phyloP scores from a whole-genome alignment of 2,113 vertebrate species.

The Hucho hucho region DNA sequence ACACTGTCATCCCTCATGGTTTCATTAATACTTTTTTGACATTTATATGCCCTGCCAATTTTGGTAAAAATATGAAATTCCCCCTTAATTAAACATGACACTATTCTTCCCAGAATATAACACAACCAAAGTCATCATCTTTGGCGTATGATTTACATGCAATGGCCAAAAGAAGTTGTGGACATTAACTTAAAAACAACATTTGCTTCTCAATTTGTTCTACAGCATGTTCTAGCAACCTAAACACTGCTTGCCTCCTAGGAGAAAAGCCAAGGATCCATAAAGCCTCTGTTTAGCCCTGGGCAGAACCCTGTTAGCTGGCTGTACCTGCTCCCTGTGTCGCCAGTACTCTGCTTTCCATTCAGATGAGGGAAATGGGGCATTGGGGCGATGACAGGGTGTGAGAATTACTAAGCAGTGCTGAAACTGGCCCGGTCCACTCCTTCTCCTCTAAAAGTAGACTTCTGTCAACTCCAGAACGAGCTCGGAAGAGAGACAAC shows the following conservation, averaged over 20 bases:
- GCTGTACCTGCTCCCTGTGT: not conserved
- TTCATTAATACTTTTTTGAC: slow-evolving; percentile 64
- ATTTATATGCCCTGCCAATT: slow-evolving; percentile 56
- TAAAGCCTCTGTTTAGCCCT: not conserved
- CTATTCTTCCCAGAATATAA: slow-evolving; percentile 81
- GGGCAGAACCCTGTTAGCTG: not conserved
- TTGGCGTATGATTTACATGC: slow-evolving; percentile 58
- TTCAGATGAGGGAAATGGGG: slow-evolving; percentile 60
- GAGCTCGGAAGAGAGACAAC: slow-evolving; percentile 51
- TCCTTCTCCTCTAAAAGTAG: slow-evolving; percentile 42
- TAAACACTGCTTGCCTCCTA: not conserved
- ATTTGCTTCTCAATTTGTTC: slow-evolving; percentile 4
- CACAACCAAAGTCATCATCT: slow-evolving; percentile 73
- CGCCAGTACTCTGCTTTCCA: slow-evolving; percentile 18
- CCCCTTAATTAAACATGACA: slow-evolving; percentile 68
- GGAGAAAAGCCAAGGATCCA: no score
- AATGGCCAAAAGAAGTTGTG: slow-evolving; percentile 56
- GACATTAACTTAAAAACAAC: slow-evolving; percentile 47
- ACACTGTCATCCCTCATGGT: slow-evolving; percentile 61
- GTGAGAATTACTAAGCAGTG: slow-evolving; percentile 46
- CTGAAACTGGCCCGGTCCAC: slow-evolving; percentile 42
- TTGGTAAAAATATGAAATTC: slow-evolving; percentile 65
- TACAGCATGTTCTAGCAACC: not conserved
- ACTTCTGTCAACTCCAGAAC: slow-evolving; percentile 57
- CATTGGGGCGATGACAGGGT: slow-evolving; percentile 68